Percentiles rank a stretch among this genome's conserved stretches.
Evolutionary conservation across 2,888 invertebrate genomes (phyloP).

Genomic region (Acleris literana): DNA sequence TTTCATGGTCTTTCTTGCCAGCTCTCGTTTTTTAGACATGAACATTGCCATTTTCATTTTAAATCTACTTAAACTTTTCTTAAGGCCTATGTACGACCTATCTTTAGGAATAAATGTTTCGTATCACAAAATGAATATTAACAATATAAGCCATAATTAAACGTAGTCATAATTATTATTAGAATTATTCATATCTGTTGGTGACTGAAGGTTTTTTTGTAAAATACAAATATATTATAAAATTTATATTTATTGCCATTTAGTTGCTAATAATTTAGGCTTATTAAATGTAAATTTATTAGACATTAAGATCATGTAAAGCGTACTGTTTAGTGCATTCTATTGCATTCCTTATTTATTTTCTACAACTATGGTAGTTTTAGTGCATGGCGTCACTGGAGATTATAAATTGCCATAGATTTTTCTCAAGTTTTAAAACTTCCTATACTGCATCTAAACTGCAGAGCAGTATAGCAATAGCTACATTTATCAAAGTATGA

Average conservation of each 20-base stretch:
- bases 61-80: slow-evolving; percentile 23
- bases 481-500: neutral
- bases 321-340: slow-evolving; percentile 43
- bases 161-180: slow-evolving; percentile 27
- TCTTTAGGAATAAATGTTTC: slow-evolving; percentile 13
- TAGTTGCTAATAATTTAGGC: slow-evolving; percentile 52
- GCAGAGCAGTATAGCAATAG: neutral
- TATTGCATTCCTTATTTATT: slow-evolving; percentile 59
- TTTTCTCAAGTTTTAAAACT: too few relatives aligned
- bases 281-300: slow-evolving; percentile 56
- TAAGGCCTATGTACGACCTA: slow-evolving; percentile 17
- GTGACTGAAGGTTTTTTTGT: slow-evolving; percentile 49
- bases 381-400: slow-evolving; percentile 47
- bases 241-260: slow-evolving; percentile 55
- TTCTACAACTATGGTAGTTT: slow-evolving; percentile 48
- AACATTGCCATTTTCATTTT: slow-evolving; percentile 36
- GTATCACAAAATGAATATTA: slow-evolving; percentile 24
- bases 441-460: neutral
- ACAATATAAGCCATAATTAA: slow-evolving; percentile 27
- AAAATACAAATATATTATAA: slow-evolving; percentile 43
- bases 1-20: slow-evolving; percentile 33
- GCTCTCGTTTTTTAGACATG: slow-evolving; percentile 27
- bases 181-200: slow-evolving; percentile 36
- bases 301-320: slow-evolving; percentile 46
- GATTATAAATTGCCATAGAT: slow-evolving; percentile 6